These are phyloP conservation scores for Amorpha juglandis DNA, from an alignment of 2,888 invertebrate genomes.

Conservation along the genomic window DNA sequence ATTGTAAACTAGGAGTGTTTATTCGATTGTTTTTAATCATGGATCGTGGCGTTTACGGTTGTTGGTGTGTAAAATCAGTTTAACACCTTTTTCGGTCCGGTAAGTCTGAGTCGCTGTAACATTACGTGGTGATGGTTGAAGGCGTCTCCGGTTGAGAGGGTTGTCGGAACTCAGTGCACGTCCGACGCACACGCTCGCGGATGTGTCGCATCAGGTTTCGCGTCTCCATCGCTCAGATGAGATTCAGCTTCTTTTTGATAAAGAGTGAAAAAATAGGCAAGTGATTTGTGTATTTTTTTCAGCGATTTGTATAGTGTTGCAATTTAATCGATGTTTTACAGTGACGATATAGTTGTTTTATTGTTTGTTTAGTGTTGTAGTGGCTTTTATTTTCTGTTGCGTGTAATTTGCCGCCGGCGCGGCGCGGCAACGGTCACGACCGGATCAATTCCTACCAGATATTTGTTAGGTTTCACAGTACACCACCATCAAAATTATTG, in stretches of 20 bases:
- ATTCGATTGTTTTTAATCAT: slow-evolving; percentile 21
- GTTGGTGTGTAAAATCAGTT: slow-evolving; percentile 57
- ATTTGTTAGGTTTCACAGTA: slow-evolving; percentile 26
- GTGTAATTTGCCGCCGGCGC: slow-evolving; percentile 1
- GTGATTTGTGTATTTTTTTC: slow-evolving; percentile 43
- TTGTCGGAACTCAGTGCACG: slow-evolving; percentile 49
- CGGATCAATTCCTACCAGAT: slow-evolving; percentile 29
- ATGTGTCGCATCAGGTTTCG: slow-evolving; percentile 66
- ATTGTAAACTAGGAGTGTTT: slow-evolving; percentile 22
- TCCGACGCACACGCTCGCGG: slow-evolving; percentile 54
- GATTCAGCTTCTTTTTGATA: slow-evolving; percentile 63
- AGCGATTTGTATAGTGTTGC: background rate
- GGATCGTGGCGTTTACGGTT: slow-evolving; percentile 32
- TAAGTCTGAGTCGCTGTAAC: slow-evolving; percentile 38
- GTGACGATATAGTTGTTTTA: background rate
- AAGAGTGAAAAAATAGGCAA: slow-evolving; percentile 68
- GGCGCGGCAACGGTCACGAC: background rate
- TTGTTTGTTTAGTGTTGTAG: slow-evolving; percentile 7
- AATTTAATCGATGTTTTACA: background rate
- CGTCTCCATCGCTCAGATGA: slow-evolving; percentile 62
- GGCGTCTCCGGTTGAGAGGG: slow-evolving; percentile 38
- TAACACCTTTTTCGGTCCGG: slow-evolving; percentile 48
- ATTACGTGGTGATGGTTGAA: slow-evolving; percentile 41
- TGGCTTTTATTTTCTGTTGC: background rate
- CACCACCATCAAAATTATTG: slow-evolving; percentile 29